Evolutionary conservation across 2,797 vertebrate species (phyloP), one percentile per base, ranked within the genome.

Genomic region (Sus cebifrons): DNA sequence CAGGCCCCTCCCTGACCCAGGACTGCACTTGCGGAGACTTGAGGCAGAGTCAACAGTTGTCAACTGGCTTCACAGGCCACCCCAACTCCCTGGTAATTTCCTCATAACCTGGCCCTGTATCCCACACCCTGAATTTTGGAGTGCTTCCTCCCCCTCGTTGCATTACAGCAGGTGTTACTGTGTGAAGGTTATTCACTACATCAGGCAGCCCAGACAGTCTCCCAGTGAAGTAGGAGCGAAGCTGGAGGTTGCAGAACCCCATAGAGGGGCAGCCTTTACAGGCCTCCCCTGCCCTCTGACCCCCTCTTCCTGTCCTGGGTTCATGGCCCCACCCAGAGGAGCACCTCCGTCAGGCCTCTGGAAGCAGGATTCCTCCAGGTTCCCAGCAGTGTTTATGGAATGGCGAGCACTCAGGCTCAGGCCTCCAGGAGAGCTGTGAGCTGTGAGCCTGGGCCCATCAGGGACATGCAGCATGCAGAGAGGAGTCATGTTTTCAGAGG

Each of bases 111-210:
- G 58, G 83, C 15, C 36, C 4, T 71, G 6, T 58, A 29, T 94
- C 65, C 82, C 54, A 68, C 21, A 86, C 15, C 23, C 56, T 73
- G 64, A 71, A 67, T 71, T 84, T 77, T 65, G 32, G 67, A 21
- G 32, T 40, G 20, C 52, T 10, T 2, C 25, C 21, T 25, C 6
- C 9, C 49, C 14, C 4, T 4, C 15, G 1, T 1, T 1, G 62
- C 65, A 36, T 65, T 36, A 60, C 15, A 12, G 36, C 65, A 52
- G 11, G 27, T 44, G 25, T 68, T 75, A 23, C 20, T 36, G 4
- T 67, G 36, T 54, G 44, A 25, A 2, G 1, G 13, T 62, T 68
- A 4, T 40, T 78, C 27, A 79, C 23, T 62, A 17, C 52, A n/a
- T 52, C 20, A 58, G 64, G 20, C 54, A 23, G 65, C 87, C 94